These are phyloP conservation scores for Bradypus variegatus DNA, from an alignment of 2,797 vertebrate species.

Conservation along the genomic window DNA sequence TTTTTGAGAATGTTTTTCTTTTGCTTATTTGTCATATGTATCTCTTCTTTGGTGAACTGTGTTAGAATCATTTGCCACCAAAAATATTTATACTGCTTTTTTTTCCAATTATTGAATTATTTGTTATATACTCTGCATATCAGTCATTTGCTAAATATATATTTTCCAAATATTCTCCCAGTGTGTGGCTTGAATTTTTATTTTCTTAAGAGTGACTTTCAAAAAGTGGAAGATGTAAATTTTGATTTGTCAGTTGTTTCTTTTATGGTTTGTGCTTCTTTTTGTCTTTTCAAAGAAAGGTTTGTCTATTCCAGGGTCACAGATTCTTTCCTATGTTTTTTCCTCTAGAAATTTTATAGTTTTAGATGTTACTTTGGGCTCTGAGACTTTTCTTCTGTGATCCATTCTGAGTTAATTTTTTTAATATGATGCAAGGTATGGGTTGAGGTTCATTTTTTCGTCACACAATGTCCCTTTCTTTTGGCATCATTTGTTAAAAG, in stretches of 20 bases:
- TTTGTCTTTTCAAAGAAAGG: not conserved
- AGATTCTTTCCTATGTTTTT: not conserved
- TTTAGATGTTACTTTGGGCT: not conserved
- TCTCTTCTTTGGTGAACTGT: not conserved
- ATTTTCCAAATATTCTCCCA: slow-evolving; percentile 4
- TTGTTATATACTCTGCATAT: not conserved
- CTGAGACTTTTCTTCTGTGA: not conserved
- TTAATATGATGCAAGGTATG: not conserved
- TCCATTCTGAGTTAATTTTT: not conserved
- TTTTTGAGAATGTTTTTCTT: not conserved
- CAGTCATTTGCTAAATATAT: not conserved
- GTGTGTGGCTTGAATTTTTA: not conserved
- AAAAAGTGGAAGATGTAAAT: not conserved
- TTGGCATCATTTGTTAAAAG: not conserved
- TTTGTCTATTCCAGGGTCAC: not conserved
- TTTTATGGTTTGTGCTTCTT: not conserved
- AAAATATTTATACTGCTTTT: not conserved
- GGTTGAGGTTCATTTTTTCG: not conserved
- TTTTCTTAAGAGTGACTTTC: slow-evolving; percentile 4
- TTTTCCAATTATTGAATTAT: not conserved
- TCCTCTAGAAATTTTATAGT: not conserved
- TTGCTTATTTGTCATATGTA: not conserved
- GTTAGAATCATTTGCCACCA: not conserved
- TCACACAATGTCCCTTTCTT: not conserved
- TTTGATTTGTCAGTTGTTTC: not conserved